Evolutionary conservation across 2,797 vertebrate species (phyloP).

Genomic region (Neosilurus mollespiculum): DNA sequence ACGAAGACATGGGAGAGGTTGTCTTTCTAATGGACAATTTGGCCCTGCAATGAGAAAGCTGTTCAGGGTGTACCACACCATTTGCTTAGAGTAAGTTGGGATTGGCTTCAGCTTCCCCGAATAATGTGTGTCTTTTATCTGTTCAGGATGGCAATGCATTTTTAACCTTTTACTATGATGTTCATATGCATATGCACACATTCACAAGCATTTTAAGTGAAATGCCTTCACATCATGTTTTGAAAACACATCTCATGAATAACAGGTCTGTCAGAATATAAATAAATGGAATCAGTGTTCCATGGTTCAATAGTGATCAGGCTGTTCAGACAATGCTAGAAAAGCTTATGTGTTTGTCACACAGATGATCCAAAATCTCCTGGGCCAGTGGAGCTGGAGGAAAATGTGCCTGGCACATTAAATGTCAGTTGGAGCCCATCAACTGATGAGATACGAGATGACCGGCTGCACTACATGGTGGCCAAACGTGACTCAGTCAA

Average conservation of each 20-base stretch:
- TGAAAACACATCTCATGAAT: background rate
- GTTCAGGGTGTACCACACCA: no score
- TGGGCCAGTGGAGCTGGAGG: slow-evolving; percentile 77
- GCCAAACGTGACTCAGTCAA: slow-evolving; percentile 76
- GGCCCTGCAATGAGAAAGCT: no score
- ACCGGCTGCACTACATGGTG: slow-evolving; percentile 78
- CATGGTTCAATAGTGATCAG: background rate
- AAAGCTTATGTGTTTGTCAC: slow-evolving; percentile 9
- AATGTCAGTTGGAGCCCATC: slow-evolving; percentile 83
- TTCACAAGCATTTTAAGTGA: background rate
- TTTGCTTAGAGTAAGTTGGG: background rate
- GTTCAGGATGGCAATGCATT: background rate
- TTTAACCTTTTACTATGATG: background rate
- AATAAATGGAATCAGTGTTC: background rate
- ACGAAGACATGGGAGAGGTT: no score
- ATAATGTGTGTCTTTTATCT: background rate
- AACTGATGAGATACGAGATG: slow-evolving; percentile 78
- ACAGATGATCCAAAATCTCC: slow-evolving; percentile 82
- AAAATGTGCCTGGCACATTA: slow-evolving; percentile 81
- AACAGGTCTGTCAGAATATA: background rate
- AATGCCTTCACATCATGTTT: background rate
- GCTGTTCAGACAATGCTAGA: background rate
- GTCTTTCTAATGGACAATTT: no score
- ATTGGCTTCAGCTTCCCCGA: background rate
- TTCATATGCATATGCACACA: background rate